Evolutionary conservation across 2,888 invertebrate genomes (phyloP), one percentile per base, ranked within the genome.

Genomic region (Drosophila setosimentum): DNA sequence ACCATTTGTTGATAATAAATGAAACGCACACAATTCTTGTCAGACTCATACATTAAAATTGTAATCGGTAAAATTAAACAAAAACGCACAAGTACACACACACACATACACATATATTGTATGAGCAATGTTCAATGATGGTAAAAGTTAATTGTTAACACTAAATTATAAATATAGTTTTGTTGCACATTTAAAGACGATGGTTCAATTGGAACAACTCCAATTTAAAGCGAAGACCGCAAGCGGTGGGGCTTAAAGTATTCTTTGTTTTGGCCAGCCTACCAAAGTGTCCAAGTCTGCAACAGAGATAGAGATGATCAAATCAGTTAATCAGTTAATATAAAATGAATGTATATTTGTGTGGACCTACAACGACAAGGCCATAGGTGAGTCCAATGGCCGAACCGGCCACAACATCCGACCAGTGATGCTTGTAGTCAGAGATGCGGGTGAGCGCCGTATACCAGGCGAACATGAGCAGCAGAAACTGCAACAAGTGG

Each of bases 401-500:
- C 71, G 96, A 94, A 0, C 99, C 99, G 63, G 96, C 96, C 30
- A 99, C 93, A 0, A 99, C 99, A 93, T 99, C 99, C 90, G 97
- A 98, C 97, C 98, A 98, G 91, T 99, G 99, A 93, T 99, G 99
- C 93, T 99, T 99, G 94, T 99, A 98, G 94, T 99, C 97, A 3
- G 98, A 98, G 58, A 99, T 95, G 49, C 99, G 95, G 32, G 97
- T 96, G 94, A 99, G 95, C 27, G 96, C 96, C 21, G 97, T 97
- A 92, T 95, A 97, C 95, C 97, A 96, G 49, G 98, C 96, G 92
- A 97, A 94, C 93, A 96, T 94, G 67, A 99, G 93, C 61, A 97
- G 95, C 21, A 96, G 82, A 89, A 97, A 96, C 94, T 99, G 99
- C 61, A 98, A 93, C 18, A 96, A 95, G 91, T 98, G 98, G 54